Evolutionary conservation across 1,140 invertebrate species (phyloP).

Genomic region (Lasaia peninsularis): DNA sequence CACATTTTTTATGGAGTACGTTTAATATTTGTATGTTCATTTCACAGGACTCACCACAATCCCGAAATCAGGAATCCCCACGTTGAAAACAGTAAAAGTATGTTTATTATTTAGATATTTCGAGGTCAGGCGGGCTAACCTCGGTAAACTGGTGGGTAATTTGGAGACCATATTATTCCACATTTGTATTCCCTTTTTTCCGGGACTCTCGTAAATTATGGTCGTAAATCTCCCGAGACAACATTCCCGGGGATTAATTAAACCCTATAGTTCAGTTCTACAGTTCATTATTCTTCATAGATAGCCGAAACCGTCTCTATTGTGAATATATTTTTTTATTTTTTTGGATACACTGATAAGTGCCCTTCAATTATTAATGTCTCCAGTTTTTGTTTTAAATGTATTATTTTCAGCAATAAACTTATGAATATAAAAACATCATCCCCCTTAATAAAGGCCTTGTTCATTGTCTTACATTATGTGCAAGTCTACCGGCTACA

Average conservation of each 20-base stretch:
- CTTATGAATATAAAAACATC: too few species aligned
- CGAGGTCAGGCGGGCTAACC: background rate
- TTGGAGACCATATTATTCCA: constrained; percentile 11
- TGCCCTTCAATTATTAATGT: too few species aligned
- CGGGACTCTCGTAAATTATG: constrained; percentile 5
- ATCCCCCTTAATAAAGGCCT: too few species aligned
- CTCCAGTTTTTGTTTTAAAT: too few species aligned
- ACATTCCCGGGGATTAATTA: constrained; percentile 5
- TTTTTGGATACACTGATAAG: background rate
- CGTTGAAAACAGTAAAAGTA: constrained; percentile 1
- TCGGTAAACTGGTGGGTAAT: constrained; percentile 7
- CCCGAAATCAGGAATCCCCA: background rate
- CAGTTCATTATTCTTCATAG: constrained; percentile 4
- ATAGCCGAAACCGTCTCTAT: background rate
- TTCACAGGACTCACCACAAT: background rate
- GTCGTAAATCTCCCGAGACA: constrained; percentile 7
- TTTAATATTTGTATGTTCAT: too few species aligned
- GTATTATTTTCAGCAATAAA: too few species aligned
- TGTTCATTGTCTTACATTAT: too few species aligned
- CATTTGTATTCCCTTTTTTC: constrained; percentile 10
- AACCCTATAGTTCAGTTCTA: constrained; percentile 11
- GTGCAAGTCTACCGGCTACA: too few species aligned
- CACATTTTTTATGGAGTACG: too few species aligned
- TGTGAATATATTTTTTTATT: background rate
- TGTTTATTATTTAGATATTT: constrained; percentile 7